These are phyloP conservation scores for Pandion haliaetus DNA, from an alignment of 2,113 vertebrate species.

Conservation along the genomic window DNA sequence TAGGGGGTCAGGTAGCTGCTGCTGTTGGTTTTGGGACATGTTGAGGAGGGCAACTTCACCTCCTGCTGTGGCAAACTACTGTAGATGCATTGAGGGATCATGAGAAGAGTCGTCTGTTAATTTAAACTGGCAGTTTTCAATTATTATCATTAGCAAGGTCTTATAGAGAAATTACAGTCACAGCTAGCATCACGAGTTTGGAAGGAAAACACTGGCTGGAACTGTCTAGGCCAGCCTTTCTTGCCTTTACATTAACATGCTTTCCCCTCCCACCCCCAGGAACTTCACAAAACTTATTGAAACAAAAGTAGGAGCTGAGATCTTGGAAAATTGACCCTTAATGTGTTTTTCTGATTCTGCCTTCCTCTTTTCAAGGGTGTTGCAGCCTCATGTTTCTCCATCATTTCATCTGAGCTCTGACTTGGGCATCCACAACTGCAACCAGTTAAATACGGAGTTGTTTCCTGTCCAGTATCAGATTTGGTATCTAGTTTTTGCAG, in stretches of 20 bases:
- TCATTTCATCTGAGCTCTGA: not conserved
- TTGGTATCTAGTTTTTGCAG: slow-evolving; percentile 19
- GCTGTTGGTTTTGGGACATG: not conserved
- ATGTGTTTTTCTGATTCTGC: not conserved
- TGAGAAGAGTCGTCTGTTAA: not conserved
- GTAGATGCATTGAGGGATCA: not conserved
- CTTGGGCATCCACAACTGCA: not conserved
- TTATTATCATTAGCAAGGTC: not conserved
- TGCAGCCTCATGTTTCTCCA: not conserved
- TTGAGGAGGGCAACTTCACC: not conserved
- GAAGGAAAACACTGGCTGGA: not conserved
- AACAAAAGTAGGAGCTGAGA: not conserved
- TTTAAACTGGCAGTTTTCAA: not conserved
- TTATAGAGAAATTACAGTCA: not conserved
- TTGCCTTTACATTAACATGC: not conserved
- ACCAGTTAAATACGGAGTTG: not conserved
- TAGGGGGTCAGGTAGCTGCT: not conserved
- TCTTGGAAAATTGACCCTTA: not conserved
- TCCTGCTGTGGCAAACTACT: not conserved
- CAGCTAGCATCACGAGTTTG: not conserved
- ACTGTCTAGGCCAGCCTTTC: not conserved
- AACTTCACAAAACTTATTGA: not conserved
- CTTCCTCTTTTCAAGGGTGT: not conserved
- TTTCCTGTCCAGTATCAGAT: not conserved
- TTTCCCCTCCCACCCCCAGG: rapidly evolving